Evolutionary conservation across 2,888 invertebrate genomes (phyloP), one percentile per base, ranked within the genome.

Genomic region (Cosmorhoe ocellata): DNA sequence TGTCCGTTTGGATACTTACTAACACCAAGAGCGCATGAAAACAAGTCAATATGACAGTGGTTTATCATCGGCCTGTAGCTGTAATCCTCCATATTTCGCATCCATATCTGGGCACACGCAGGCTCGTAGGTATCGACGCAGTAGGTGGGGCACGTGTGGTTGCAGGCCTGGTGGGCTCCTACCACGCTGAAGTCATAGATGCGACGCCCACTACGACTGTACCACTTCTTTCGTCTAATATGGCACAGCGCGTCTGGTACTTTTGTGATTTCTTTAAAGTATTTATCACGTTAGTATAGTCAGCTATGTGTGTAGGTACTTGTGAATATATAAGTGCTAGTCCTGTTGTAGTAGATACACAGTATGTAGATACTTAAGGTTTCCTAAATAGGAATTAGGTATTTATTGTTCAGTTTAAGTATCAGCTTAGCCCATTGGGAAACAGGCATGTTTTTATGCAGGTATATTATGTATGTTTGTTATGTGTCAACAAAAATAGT

Each of bases 41-140:
- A 76, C 64, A 88, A 55, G 42, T 89, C 88, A n/a, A 87, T 74
- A 54, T 89, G 88, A 49, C 88, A 89, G 51, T 89, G 88, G 55
- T 89, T 89, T 39, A 89, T 67, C 81, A 88, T 85, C 0, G 79
- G 64, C 22, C 71, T 68, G 31, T 51, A 63, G 0, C 27, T 60
- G 28, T 49, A 74, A 0, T 37, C 33, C 3, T 39, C 26, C 66
- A 61, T 69, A 11, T 60, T 54, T 1, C 54, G 57, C 1, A 62
- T 64, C 78, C 74, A 82, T 30, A 87, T 81, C 43, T 73, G 59
- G 3, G 84, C 87, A 47, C 88, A 89, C 1, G 74, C 83, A 0
- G 88, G 88, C 2, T 79, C 74, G 56, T 87, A 89, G 0, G 69
- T 69, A 30, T 89, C 88, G 0, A 76, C 63, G 51, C 88, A 89